These are phyloP conservation scores for Caenorhabditis tropicalis DNA, from an alignment of 1,140 invertebrate species.

Conservation along the genomic window DNA sequence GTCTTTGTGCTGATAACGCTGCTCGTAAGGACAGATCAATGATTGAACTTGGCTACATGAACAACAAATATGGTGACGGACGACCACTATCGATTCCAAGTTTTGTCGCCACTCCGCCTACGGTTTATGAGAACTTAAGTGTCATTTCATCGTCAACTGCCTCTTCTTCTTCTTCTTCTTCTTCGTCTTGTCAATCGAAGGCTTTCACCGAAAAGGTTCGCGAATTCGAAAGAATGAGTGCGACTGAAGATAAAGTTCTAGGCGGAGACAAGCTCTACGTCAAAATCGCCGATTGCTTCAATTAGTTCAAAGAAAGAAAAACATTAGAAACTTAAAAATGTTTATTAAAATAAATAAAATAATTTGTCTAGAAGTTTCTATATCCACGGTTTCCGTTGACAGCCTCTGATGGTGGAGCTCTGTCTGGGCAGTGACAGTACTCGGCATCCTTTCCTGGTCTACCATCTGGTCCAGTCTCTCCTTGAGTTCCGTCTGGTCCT, in stretches of 20 bases:
- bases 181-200: not conserved
- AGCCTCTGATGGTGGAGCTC: constrained; percentile 41
- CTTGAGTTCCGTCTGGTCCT: constrained; percentile 54
- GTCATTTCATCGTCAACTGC: not conserved
- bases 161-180: not conserved
- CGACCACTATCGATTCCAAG: not conserved
- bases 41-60: not conserved
- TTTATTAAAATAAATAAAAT: not conserved
- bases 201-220: not conserved
- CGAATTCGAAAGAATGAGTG: not conserved
- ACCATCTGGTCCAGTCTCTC: constrained; percentile 62
- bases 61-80: not conserved
- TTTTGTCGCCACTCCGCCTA: not conserved
- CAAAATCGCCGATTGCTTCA: not conserved
- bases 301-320: not conserved
- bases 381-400: constrained; percentile 32
- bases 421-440: constrained; percentile 62
- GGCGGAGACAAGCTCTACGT: not conserved
- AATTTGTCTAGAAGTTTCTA: constrained; percentile 18
- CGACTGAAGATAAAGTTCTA: not conserved
- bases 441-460: constrained; percentile 64
- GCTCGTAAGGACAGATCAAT: constrained; percentile 16
- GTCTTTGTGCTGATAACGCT: not conserved
- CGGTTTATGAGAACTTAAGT: constrained; percentile 11
- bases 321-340: not conserved